These are phyloP conservation scores for Pantelozetes paolii DNA, from an alignment of 2,888 invertebrate species.

Conservation along the genomic window DNA sequence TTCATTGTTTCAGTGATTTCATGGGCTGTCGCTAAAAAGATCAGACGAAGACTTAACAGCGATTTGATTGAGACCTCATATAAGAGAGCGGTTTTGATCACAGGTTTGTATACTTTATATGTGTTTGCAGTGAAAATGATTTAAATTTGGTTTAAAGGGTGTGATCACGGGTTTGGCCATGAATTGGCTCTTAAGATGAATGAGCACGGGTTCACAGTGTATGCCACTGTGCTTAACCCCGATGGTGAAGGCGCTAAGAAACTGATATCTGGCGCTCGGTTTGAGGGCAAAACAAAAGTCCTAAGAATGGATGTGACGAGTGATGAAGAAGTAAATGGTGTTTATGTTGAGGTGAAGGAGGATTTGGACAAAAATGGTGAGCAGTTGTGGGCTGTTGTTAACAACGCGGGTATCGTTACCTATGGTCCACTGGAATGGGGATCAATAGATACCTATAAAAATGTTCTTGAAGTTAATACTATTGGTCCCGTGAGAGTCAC, in stretches of 20 bases:
- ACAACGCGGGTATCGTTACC: conserved; percentile 56
- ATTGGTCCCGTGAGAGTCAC: conserved; percentile 51
- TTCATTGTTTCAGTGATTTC: neutral
- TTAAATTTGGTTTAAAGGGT: conserved; percentile 20
- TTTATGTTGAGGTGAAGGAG: conserved; percentile 34
- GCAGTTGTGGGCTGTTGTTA: conserved; percentile 57
- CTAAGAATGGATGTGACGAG: conserved; percentile 52
- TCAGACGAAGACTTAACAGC: neutral
- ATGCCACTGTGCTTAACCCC: conserved; percentile 37
- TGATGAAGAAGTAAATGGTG: conserved; percentile 49
- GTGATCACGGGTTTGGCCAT: conserved; percentile 43
- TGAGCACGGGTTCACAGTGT: conserved; percentile 40
- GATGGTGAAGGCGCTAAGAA: conserved; percentile 37
- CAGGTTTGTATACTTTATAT: neutral
- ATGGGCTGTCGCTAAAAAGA: neutral
- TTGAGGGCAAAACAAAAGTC: conserved; percentile 47
- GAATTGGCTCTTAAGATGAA: conserved; percentile 13
- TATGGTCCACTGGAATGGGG: conserved; percentile 56
- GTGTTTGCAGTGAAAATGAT: neutral
- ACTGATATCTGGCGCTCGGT: neutral
- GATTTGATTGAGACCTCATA: conserved; percentile 6
- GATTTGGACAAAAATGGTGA: conserved; percentile 12
- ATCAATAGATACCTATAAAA: conserved; percentile 52
- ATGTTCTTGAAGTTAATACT: conserved; percentile 50
- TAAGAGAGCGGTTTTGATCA: conserved; percentile 4